These are phyloP conservation scores for Myanophis thanlyinensis DNA, from an alignment of 2,113 vertebrate genomes.

Conservation along the genomic window DNA sequence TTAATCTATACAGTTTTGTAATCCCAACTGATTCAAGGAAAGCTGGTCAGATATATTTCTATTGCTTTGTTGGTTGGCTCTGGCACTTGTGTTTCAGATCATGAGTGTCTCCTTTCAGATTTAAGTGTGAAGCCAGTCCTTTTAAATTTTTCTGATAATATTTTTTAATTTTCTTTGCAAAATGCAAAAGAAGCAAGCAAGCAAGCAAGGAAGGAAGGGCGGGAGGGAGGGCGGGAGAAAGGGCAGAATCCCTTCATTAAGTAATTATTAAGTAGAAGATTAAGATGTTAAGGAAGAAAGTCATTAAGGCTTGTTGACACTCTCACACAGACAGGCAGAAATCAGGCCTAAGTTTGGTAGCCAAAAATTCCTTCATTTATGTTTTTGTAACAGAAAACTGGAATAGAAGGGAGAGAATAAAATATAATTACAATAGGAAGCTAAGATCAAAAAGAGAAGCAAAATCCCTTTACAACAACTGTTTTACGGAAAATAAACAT, in stretches of 20 bases:
- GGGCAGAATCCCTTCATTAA: background rate
- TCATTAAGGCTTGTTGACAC: background rate
- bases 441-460: background rate
- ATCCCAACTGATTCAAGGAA: background rate
- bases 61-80: background rate
- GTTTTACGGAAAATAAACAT: background rate
- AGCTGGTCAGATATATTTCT: background rate
- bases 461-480: background rate
- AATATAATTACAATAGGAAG: background rate
- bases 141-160: background rate
- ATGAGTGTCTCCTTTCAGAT: background rate
- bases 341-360: background rate
- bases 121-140: background rate
- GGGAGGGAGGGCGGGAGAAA: too few relatives aligned
- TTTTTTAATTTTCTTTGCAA: background rate
- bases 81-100: background rate
- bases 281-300: background rate
- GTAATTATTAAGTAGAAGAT: background rate
- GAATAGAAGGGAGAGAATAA: background rate
- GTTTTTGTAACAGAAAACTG: background rate
- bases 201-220: too few relatives aligned
- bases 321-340: background rate
- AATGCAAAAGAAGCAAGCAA: too few relatives aligned
- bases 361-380: background rate
- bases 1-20: background rate